Conservation (phyloP, 2,113 vertebrate species). For the Coracopsis vasa region DNA sequence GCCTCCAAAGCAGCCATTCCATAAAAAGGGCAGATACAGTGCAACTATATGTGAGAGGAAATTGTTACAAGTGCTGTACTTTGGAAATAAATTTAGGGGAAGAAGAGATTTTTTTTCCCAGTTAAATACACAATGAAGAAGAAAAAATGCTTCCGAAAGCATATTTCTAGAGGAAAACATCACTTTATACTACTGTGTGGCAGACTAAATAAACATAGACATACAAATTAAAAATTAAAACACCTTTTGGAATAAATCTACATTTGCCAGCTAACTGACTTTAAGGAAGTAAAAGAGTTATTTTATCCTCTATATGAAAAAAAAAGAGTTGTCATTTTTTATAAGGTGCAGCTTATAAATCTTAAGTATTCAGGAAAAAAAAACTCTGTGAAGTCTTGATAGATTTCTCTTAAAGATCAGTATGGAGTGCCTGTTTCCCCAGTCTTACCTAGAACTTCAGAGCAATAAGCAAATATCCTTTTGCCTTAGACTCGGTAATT, state of each 20-base stretch:
- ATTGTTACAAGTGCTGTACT: not conserved
- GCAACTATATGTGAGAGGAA: not conserved
- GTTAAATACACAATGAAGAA: not conserved
- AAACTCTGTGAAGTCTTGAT: not conserved
- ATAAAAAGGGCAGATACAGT: not conserved
- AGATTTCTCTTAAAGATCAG: not conserved
- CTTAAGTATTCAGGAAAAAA: not conserved
- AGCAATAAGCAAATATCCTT: not conserved
- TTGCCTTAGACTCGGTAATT: not conserved
- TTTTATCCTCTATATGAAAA: not conserved
- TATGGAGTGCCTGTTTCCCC: not conserved
- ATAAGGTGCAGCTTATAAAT: not conserved
- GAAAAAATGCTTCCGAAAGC: not conserved
- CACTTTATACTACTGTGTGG: not conserved
- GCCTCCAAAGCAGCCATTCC: not conserved
- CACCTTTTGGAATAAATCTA: constrained; percentile 32
- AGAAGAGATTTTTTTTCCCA: not conserved
- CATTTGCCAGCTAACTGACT: not conserved
- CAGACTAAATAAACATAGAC: constrained; percentile 10
- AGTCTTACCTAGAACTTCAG: not conserved
- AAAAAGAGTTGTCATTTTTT: not conserved
- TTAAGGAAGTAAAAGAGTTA: not conserved
- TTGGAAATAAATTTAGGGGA: not conserved
- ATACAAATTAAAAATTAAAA: constrained; percentile 57
- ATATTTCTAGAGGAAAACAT: not conserved